Percentiles rank a stretch among this genome's conserved stretches.
phyloP scores from a whole-genome alignment of 2,113 vertebrate species.

The Ascaphus truei region DNA sequence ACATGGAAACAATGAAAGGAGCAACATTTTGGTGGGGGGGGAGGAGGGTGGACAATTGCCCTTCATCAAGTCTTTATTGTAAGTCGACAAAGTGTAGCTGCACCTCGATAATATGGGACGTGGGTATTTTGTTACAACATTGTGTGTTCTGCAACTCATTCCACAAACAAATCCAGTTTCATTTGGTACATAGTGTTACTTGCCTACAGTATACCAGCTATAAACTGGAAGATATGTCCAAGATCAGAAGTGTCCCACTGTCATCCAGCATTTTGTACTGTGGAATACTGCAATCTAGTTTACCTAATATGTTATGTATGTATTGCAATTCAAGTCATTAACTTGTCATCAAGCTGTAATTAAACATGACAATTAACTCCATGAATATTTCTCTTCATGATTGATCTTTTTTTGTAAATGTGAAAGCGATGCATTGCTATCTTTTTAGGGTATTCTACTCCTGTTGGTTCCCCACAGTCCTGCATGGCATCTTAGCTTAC shows the following conservation, averaged over 20 bases:
- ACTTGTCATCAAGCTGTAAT: slow-evolving; percentile 34
- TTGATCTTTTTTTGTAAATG: slow-evolving; percentile 19
- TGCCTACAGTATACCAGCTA: not conserved
- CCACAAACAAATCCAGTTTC: no score
- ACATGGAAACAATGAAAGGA: no score
- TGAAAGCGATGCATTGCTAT: not conserved
- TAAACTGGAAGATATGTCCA: not conserved
- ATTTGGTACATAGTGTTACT: no score
- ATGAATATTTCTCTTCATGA: slow-evolving; percentile 21
- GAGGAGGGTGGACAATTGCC: no score
- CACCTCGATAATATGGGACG: no score
- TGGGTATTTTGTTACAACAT: no score
- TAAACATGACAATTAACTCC: slow-evolving; percentile 28
- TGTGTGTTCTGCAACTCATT: not conserved
- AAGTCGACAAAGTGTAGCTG: no score
- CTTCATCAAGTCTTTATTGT: no score
- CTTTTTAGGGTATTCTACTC: not conserved
- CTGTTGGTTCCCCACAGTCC: not conserved
- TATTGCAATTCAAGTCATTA: slow-evolving; percentile 32
- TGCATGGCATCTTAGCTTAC: not conserved
- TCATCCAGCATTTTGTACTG: slow-evolving; percentile 15
- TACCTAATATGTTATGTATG: slow-evolving; percentile 17
- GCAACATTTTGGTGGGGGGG: no score
- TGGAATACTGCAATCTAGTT: slow-evolving; percentile 20
- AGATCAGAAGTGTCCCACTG: slow-evolving; percentile 20